Evolutionary conservation across 2,797 vertebrate genomes (phyloP), one percentile per base, ranked within the genome.

Genomic region (Gallirallus australis): DNA sequence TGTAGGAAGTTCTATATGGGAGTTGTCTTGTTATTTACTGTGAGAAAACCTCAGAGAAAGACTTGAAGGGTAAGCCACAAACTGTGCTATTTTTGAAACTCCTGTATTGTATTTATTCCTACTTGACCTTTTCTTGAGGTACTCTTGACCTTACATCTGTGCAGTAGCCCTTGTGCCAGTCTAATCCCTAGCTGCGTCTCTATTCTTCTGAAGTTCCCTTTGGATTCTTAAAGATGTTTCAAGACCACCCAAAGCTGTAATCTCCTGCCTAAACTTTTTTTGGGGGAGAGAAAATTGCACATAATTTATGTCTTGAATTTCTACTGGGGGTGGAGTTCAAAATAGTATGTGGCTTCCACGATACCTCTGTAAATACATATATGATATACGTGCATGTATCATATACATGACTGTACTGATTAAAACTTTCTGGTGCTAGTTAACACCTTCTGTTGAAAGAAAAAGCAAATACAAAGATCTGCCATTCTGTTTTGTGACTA

Each of bases 41-140:
- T 23, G 37, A 80, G 39, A 77, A 85, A 80, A 88, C 25, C 48
- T 82, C 64, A 73, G 33, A 75, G 72, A 80, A 89, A 68, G 18
- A 42, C 40, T 37, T 82, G 37, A 91, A 87, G 23, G 28, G 15
- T 65, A 91, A 95, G n/a, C 65, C 94, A 92, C 78, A 92, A 82
- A 80, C 73, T 56, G 17, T 57, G 11, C n/a, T 92, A 30, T 90
- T 94, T 93, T 86, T 82, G 14, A 82, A 87, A 71, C 9, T 53
- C 42, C 42, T 63, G 25, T 60, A 16, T 15, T 80, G 10, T 52
- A 31, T 52, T 84, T 31, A 70, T 91, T 90, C 33, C 72, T 52
- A 54, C 42, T 57, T 89, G 66, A 82, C 54, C 31, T 95, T 96
- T 91, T 72, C 33, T 70, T 86, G 27, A 76, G 18, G 27, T 60